Percentiles rank a stretch among this genome's conserved stretches.
phyloP scores from a whole-genome alignment of 2,888 invertebrate species.

The Dromius quadrimaculatus region DNA sequence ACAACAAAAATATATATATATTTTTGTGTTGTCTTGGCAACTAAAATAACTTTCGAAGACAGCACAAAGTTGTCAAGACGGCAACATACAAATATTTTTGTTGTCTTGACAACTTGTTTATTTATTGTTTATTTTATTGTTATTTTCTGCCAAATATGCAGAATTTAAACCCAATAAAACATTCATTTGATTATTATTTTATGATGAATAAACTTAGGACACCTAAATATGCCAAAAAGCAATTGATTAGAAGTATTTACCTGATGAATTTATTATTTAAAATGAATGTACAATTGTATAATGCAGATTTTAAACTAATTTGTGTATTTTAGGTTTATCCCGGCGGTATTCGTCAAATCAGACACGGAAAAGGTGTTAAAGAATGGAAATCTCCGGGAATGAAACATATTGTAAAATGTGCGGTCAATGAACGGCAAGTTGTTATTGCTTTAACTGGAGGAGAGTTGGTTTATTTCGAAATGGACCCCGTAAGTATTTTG shows the following conservation, averaged over 20 bases:
- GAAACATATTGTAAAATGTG: constrained; percentile 96
- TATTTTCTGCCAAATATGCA: too few relatives aligned
- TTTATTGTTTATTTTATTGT: too few relatives aligned
- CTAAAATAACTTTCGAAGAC: too few relatives aligned
- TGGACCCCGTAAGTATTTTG: constrained; percentile 90
- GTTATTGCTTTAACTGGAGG: constrained; percentile 98
- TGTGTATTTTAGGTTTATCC: constrained; percentile 82
- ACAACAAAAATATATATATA: too few relatives aligned
- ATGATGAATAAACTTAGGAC: constrained; percentile 28
- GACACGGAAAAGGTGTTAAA: constrained; percentile 97
- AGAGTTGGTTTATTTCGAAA: constrained; percentile 98
- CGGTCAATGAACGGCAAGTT: constrained; percentile 98
- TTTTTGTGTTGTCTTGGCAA: too few relatives aligned
- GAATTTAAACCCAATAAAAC: too few relatives aligned
- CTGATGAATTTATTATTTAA: not conserved
- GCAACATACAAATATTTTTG: too few relatives aligned
- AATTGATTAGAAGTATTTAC: constrained; percentile 8
- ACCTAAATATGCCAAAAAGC: constrained; percentile 31
- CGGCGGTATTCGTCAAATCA: constrained; percentile 97
- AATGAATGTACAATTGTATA: not conserved
- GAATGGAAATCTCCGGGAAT: constrained; percentile 99
- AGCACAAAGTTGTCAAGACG: too few relatives aligned
- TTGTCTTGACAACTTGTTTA: too few relatives aligned
- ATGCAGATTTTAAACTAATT: constrained; percentile 12
- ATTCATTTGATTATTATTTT: not conserved